Conservation (phyloP, 2,888 invertebrate genomes). For the Dasypogon diadema region DNA sequence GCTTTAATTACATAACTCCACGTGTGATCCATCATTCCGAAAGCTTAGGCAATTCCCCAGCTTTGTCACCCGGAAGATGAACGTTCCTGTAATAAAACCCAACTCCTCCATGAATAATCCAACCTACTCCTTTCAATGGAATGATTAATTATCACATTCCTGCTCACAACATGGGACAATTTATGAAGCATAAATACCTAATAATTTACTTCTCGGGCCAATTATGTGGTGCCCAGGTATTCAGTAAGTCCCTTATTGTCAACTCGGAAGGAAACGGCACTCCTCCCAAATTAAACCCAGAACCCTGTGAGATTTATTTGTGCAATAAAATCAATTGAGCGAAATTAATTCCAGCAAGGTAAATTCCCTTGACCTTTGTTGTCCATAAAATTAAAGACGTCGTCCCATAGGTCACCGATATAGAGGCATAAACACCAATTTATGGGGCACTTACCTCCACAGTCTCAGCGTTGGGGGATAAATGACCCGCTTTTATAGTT, state of each 20-base stretch:
- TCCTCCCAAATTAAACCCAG: conserved; percentile 3
- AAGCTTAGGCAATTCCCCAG: not conserved
- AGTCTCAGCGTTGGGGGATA: too few relatives aligned
- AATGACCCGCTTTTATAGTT: too few relatives aligned
- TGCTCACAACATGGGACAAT: conserved; percentile 16
- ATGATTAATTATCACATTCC: conserved; percentile 26
- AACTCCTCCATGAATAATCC: not conserved
- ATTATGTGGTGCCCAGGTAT: not conserved
- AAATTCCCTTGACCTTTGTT: conserved; percentile 40
- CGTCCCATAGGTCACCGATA: conserved; percentile 4
- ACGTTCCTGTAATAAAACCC: conserved; percentile 13
- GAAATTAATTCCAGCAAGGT: conserved; percentile 39
- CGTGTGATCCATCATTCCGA: too few relatives aligned
- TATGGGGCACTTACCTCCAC: conserved; percentile 15
- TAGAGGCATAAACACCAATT: conserved; percentile 39
- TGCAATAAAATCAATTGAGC: conserved; percentile 39
- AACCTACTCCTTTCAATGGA: not conserved
- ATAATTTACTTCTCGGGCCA: not conserved
- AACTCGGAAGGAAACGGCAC: not conserved
- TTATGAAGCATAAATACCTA: conserved; percentile 30
- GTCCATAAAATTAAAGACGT: conserved; percentile 17
- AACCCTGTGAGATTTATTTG: conserved; percentile 11
- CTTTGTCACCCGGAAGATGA: conserved; percentile 1
- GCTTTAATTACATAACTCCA: too few relatives aligned
- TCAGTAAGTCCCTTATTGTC: not conserved